phyloP scores from a whole-genome alignment of 1,140 invertebrate genomes.

The Drosophila bifasciata region DNA sequence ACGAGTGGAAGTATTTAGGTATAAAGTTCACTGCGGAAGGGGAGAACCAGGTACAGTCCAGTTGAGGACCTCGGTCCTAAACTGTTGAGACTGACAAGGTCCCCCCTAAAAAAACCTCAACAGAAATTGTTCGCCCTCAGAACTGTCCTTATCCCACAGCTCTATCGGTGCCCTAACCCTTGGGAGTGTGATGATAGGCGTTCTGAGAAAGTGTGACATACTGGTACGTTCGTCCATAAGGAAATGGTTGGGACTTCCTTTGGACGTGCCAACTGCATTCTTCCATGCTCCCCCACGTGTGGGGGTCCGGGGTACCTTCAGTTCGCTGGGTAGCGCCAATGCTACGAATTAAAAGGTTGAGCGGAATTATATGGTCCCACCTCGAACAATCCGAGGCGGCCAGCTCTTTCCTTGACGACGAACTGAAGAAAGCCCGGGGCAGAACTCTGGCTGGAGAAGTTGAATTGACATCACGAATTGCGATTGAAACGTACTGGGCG shows the following conservation, averaged over 20 bases:
- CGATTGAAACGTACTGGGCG: too few relatives aligned
- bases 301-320: too few relatives aligned
- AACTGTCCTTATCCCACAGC: too few relatives aligned
- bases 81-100: slow-evolving; percentile 6
- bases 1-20: slow-evolving; percentile 20
- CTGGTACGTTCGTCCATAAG: slow-evolving; percentile 2
- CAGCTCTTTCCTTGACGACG: too few relatives aligned
- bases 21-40: neutral
- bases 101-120: slow-evolving; percentile 6
- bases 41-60: neutral
- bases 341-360: too few relatives aligned
- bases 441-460: too few relatives aligned
- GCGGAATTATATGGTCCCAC: too few relatives aligned
- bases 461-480: too few relatives aligned
- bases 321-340: too few relatives aligned
- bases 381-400: too few relatives aligned
- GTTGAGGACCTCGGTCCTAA: slow-evolving; percentile 8
- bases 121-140: slow-evolving; percentile 15
- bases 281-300: too few relatives aligned
- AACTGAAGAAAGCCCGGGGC: too few relatives aligned
- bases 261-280: slow-evolving; percentile 19
- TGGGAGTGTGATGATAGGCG: slow-evolving; percentile 14
- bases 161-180: slow-evolving; percentile 2
- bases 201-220: slow-evolving; percentile 5
- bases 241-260: slow-evolving; percentile 11